Conservation (phyloP, 2,797 vertebrate genomes). For the Dendrocincla tyrannina region DNA sequence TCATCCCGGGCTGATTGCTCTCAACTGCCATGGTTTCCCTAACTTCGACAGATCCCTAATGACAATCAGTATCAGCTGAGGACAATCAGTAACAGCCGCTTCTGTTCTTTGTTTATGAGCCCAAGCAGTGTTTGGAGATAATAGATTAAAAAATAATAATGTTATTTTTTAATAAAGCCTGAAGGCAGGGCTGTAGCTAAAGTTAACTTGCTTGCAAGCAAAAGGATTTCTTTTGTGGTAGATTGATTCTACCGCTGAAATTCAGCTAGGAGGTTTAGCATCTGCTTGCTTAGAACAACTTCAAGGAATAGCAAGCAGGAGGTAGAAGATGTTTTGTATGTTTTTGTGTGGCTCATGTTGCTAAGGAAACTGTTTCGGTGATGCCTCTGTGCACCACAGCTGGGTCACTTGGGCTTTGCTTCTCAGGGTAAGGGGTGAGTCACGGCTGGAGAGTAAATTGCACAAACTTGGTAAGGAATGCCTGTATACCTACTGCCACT, state of each 20-base stretch:
- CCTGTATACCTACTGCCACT: neutral
- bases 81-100: neutral
- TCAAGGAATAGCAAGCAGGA: slow-evolving; percentile 25
- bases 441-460: neutral
- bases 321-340: slow-evolving; percentile 37
- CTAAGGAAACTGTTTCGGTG: slow-evolving; percentile 54
- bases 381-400: slow-evolving; percentile 26
- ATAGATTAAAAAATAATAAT: rapidly evolving
- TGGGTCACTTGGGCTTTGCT: slow-evolving; percentile 53
- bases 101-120: neutral
- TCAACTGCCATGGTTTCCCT: neutral
- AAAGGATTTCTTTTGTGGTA: slow-evolving; percentile 6
- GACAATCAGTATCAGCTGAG: neutral
- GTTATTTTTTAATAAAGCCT: neutral
- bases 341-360: slow-evolving; percentile 65
- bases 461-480: neutral
- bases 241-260: slow-evolving; percentile 4
- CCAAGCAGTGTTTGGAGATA: neutral
- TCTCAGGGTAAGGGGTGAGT: neutral
- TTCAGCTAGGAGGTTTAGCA: slow-evolving; percentile 37
- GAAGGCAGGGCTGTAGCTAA: neutral
- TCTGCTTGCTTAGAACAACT: slow-evolving; percentile 32
- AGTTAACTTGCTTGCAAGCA: slow-evolving; percentile 24
- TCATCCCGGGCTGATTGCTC: neutral
- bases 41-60: neutral